phyloP scores from a whole-genome alignment of 2,113 vertebrate species.

The Macrotis lagotis region DNA sequence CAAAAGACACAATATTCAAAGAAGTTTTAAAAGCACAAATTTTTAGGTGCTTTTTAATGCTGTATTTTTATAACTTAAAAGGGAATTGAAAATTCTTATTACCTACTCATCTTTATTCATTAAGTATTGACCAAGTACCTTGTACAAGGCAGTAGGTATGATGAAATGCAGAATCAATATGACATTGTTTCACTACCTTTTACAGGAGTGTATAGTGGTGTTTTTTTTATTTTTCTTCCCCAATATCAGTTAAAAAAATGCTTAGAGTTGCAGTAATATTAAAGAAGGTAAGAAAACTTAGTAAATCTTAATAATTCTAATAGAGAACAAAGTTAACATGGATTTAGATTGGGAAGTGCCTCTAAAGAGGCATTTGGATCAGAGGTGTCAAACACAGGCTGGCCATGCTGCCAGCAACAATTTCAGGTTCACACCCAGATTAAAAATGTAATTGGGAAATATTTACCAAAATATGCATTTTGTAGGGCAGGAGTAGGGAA shows the following conservation, averaged over 20 bases:
- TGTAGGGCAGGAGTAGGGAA: too few species aligned
- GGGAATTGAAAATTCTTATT: constrained; percentile 18
- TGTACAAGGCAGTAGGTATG: not conserved
- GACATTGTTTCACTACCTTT: not conserved
- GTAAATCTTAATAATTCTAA: not conserved
- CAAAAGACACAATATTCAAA: constrained; percentile 10
- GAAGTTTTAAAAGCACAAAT: constrained; percentile 10
- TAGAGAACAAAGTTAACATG: not conserved
- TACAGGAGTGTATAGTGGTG: not conserved
- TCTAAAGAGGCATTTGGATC: not conserved
- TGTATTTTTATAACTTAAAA: constrained; percentile 24
- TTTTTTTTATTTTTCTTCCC: not conserved
- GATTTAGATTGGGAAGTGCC: not conserved
- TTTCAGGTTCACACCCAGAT: not conserved
- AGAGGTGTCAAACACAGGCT: not conserved
- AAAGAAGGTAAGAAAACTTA: not conserved
- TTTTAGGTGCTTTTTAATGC: not conserved
- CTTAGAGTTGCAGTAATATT: not conserved
- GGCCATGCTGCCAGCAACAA: not conserved
- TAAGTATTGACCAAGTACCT: not conserved
- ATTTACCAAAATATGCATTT: not conserved
- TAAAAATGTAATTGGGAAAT: not conserved
- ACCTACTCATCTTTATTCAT: constrained; percentile 1
- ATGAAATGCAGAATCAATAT: constrained; percentile 30
- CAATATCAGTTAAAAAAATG: not conserved